A percentile compares a stretch with the other conserved stretches of the same genome.
These are phyloP conservation scores for Oreotrochilus melanogaster DNA, from an alignment of 2,113 vertebrate genomes.

Conservation along the genomic window DNA sequence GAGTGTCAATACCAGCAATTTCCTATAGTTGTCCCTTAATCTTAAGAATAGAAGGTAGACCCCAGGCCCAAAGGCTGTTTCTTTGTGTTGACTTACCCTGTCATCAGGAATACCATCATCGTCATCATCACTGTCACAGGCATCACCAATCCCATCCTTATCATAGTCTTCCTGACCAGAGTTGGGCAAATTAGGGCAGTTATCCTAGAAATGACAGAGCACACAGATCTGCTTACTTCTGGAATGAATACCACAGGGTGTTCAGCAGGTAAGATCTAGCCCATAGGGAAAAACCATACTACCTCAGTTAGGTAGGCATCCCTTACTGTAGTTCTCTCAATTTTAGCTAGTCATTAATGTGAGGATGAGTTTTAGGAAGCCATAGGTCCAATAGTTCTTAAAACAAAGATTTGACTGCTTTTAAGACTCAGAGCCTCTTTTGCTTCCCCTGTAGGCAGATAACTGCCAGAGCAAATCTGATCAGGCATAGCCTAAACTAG, in stretches of 20 bases:
- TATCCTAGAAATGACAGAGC: constrained; percentile 84
- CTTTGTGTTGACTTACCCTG: constrained; percentile 81
- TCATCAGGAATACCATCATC: constrained; percentile 95
- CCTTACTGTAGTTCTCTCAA: not conserved
- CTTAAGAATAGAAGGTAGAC: not conserved
- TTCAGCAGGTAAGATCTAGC: not conserved
- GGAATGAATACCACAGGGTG: not conserved
- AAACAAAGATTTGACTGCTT: not conserved
- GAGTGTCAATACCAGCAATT: not conserved
- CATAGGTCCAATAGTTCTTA: not conserved
- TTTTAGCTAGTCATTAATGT: not conserved
- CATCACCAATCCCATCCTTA: constrained; percentile 95
- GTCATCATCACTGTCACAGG: constrained; percentile 95
- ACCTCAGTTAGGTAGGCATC: not conserved
- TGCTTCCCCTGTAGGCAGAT: not conserved
- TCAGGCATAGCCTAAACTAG: not conserved
- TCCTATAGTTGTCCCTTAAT: not conserved
- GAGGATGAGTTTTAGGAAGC: not conserved
- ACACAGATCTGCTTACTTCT: not conserved
- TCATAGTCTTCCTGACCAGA: constrained; percentile 99
- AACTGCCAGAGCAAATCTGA: not conserved
- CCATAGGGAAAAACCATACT: not conserved
- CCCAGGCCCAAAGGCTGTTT: not conserved
- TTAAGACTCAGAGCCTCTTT: not conserved
- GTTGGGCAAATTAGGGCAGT: constrained; percentile 96